Evolutionary conservation across 2,888 invertebrate species (phyloP).

Genomic region (Spodoptera littoralis): DNA sequence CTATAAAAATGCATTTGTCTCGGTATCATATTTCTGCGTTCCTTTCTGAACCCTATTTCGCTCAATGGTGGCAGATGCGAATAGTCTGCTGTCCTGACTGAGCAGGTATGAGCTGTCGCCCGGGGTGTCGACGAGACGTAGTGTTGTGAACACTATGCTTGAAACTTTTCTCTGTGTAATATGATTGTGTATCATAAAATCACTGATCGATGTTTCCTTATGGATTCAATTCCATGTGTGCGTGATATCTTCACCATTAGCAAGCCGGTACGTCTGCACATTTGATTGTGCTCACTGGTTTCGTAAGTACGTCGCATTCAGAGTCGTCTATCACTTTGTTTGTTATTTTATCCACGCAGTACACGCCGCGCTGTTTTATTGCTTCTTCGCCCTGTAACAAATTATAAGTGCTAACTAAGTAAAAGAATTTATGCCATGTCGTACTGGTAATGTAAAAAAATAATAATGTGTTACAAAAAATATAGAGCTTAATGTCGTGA

Average conservation of each 20-base stretch:
- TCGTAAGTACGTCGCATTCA: constrained; percentile 90
- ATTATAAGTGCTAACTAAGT: too few relatives aligned
- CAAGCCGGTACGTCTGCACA: constrained; percentile 89
- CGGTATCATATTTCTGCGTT: constrained; percentile 43
- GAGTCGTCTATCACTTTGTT: constrained; percentile 92
- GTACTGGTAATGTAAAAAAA: too few relatives aligned
- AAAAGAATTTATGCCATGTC: too few relatives aligned
- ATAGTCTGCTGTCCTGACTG: constrained; percentile 33
- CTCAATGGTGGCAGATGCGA: constrained; percentile 25
- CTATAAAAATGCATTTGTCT: constrained; percentile 45
- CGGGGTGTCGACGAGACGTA: constrained; percentile 6
- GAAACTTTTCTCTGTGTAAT: constrained; percentile 41
- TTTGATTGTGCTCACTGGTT: constrained; percentile 91
- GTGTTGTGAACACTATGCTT: constrained; percentile 39
- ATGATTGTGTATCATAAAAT: constrained; percentile 42
- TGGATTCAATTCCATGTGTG: constrained; percentile 47
- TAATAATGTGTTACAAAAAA: too few relatives aligned
- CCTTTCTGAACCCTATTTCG: constrained; percentile 29
- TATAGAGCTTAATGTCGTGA: too few relatives aligned
- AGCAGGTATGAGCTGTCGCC: constrained; percentile 22
- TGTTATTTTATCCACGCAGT: constrained; percentile 93
- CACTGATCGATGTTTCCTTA: constrained; percentile 36
- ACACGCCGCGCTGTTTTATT: constrained; percentile 90
- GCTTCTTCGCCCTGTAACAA: constrained; percentile 85
- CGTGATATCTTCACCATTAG: constrained; percentile 59